Base-by-base conservation (phyloP, 2,113 vertebrate species). In the Clarias batrachus region DNA sequence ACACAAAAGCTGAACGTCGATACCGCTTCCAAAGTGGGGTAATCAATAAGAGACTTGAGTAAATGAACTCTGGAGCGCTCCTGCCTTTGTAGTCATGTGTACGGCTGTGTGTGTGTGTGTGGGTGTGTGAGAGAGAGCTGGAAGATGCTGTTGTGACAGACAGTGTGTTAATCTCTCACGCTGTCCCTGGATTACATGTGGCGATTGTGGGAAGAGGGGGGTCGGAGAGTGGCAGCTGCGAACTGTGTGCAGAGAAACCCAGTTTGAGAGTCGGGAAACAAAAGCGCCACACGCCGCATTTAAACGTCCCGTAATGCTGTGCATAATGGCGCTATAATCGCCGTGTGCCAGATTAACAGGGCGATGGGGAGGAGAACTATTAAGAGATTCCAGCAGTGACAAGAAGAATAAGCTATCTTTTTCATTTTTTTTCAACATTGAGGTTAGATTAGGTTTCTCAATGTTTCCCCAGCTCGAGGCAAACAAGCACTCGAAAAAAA, bases 141-240 rank as follows among this genome's bases (percentile, higher is more conserved):
- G 63, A 85, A 16, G 66, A 85, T 41, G 71, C 66, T 66, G 82
- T 48, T 65, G 85, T 84, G 87, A 90, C 91, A 92, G 91, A 92
- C 84, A 89, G 90, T 63, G 66, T 81, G 83, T 81, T 91, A 91
- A 91, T 91, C 90, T 85, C 82, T 87, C 86, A 81, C 79, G 80
- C 84, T 62, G 80, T 86, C 82, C 80, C 85, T 80, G 90, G 87
- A 90, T 90, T 89, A 89, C 73, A 82, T 74, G 70, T 27, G 62
- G 74, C 27, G 68, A 21, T 11, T 4, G 68, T 37, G 33, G 33
- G 33, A 37, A 37, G 54, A 33, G 71, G 82, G 59, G 52, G 78
- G 82, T n/a, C 52, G 59, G 70, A 70, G 86, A 59, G 81, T 52
- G 83, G 85, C 86, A 89, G 84, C 86, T 87, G 90, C 82, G 87